These are phyloP conservation scores for Tuta absoluta DNA, from an alignment of 2,888 invertebrate genomes.

Conservation along the genomic window DNA sequence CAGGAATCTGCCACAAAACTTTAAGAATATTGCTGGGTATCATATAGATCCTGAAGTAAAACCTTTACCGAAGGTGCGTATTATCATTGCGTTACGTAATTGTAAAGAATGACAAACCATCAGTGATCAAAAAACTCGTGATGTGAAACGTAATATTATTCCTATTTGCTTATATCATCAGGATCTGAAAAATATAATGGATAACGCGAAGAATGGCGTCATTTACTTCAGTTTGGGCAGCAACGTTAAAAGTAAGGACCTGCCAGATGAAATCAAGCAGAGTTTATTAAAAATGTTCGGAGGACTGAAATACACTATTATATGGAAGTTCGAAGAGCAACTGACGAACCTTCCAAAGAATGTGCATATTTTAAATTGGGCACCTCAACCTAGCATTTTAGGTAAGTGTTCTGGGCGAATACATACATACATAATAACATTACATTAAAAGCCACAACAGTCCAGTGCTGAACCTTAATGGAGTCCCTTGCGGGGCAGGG, in stretches of 20 bases:
- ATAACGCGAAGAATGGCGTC: conserved; percentile 19
- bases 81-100: not conserved
- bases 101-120: no score
- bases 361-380: conserved; percentile 61
- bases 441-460: no score
- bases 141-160: not conserved
- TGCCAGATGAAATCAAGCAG: conserved; percentile 48
- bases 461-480: no score
- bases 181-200: conserved; percentile 22
- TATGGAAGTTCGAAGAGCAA: conserved; percentile 64
- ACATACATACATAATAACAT: no score
- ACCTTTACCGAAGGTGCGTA: conserved; percentile 50
- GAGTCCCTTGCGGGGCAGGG: no score
- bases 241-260: conserved; percentile 48
- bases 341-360: conserved; percentile 53
- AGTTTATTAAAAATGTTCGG: conserved; percentile 52
- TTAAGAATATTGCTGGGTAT: conserved; percentile 50
- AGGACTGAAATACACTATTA: conserved; percentile 55
- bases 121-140: not conserved
- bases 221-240: conserved; percentile 60
- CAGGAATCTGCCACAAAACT: conserved; percentile 47
- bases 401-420: no score
- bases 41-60: conserved; percentile 47
- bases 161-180: not conserved
- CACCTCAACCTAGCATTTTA: conserved; percentile 63